Evolutionary conservation across 2,888 invertebrate species (phyloP).

Genomic region (Ennomos quercinarius): DNA sequence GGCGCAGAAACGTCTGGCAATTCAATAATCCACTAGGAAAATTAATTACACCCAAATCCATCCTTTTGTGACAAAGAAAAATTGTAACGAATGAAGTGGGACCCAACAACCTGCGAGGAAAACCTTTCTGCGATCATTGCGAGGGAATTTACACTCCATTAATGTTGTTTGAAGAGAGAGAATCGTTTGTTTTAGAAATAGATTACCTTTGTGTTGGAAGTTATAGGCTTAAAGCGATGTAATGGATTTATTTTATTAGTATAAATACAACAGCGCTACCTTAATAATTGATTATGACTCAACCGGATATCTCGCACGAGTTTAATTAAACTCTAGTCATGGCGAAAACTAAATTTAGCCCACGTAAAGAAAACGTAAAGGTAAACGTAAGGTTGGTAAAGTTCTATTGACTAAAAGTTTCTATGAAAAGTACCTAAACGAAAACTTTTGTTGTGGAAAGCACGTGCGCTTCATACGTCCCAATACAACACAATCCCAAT

Average conservation of each 20-base stretch:
- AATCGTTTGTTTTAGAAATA: conserved; percentile 26
- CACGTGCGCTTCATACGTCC: too few species aligned
- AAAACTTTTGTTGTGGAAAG: too few species aligned
- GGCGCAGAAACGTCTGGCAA: conserved; percentile 43
- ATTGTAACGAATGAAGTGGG: conserved; percentile 79
- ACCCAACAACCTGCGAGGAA: conserved; percentile 67
- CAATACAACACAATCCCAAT: too few species aligned
- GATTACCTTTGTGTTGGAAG: conserved; percentile 41
- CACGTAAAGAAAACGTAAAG: too few species aligned
- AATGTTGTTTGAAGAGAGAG: conserved; percentile 32
- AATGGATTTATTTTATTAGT: neutral
- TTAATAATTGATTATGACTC: too few species aligned
- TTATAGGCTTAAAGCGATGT: conserved; percentile 34
- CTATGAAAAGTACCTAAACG: too few species aligned
- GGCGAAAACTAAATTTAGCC: too few species aligned
- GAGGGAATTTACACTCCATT: conserved; percentile 40
- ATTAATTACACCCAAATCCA: conserved; percentile 77
- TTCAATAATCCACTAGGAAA: conserved; percentile 71
- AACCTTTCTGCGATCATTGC: conserved; percentile 44
- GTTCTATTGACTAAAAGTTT: too few species aligned
- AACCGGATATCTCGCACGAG: too few species aligned
- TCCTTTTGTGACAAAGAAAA: conserved; percentile 81
- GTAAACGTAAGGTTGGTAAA: too few species aligned
- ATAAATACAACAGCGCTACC: too few species aligned
- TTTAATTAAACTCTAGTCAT: too few species aligned